Evolutionary conservation across 2,888 invertebrate species (phyloP), one percentile per base, ranked within the genome.

Genomic region (Pterostichus madidus): DNA sequence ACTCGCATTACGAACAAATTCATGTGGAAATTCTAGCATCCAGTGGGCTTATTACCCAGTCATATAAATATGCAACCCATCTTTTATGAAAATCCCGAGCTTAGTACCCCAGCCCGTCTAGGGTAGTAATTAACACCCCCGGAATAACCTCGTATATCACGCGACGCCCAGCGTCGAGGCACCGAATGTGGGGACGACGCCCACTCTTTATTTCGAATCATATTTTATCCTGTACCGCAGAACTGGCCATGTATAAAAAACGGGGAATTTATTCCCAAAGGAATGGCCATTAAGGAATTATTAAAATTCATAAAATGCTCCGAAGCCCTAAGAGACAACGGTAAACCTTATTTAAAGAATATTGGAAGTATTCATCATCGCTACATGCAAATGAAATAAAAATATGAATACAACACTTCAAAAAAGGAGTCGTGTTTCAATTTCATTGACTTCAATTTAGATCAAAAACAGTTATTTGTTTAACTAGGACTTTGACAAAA

Each of bases 81-180:
- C 80, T 80, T 80, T 80, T 80, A 80, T 68, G 80, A 80, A 80
- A 80, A 80, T 80, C 80, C 80, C 80, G 31, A n/a, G 80, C 80
- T 80, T 80, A 64, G 64, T 24, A 68, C 39, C 15, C 13, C 49
- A 31, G 64, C 32, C 61, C 46, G 52, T 8, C 68, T 53, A 8
- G 35, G 52, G 46, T 49, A 31, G 80, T 80, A 80, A 80, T 80
- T 80, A 80, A 80, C 80, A 80, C 77, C 24, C 80, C 64, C 35
- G 64, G 64, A 80, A 80, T 80, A 80, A 68, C 59, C 78, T 59
- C 78, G 59, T 80, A 80, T 80, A 80, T 80, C 80, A 80, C 44
- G 13, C 17, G 49, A 53, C 39, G 39, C 39, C 7, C 13, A 24
- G 24, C 32, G 44, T 17, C 17, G 6, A 32, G 24, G 78, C 31